Evolutionary conservation across 2,888 invertebrate genomes (phyloP), one percentile per base, ranked within the genome.

Genomic region (Amphipoea lucens): DNA sequence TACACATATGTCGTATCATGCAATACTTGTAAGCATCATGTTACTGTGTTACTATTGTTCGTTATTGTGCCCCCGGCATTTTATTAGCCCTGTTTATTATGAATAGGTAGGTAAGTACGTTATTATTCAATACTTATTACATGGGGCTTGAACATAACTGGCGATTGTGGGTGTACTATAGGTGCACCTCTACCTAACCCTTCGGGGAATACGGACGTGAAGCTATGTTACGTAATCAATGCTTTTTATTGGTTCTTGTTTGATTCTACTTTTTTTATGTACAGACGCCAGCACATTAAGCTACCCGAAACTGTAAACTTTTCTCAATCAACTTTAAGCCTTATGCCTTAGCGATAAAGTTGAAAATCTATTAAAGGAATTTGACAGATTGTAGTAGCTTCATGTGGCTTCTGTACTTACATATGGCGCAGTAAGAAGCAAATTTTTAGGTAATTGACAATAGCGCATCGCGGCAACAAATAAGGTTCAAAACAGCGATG

Each of bases 1-100:
- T 93, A 91, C 92, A 91, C 92, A 93, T 89, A 91, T 93, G 93
- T 93, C 91, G 93, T 87, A 91, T 89, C 87, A 85, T 88, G 88
- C 83, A 85, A 89, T 90, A 90, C 84, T 90, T 89, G 87, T 90
- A 89, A 91, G 83, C 85, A 90, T 92, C 90, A 79, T 92, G 91
- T 93, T 92, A 88, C 93, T 86, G 81, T 92, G 91, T 92, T 92
- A 87, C 93, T 86, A 91, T 92, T 82, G 73, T 76, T 76, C 70
- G 42, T 78, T 76, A 78, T 71, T 84, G 68, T 81, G 72, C 69
- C 4, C 4, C 74, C 48, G 54, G 72, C 14, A 69, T 87, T 85
- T 87, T 88, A 82, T 83, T 87, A 77, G 68, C 69, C 48, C 20
- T 69, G 29, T 69, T 62, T 54, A 69, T 75, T 36, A 40, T 66